A percentile compares a stretch with the other conserved stretches of the same genome.
Conservation (phyloP, 1,140 invertebrate genomes). For the Penaeus chinensis region DNA sequence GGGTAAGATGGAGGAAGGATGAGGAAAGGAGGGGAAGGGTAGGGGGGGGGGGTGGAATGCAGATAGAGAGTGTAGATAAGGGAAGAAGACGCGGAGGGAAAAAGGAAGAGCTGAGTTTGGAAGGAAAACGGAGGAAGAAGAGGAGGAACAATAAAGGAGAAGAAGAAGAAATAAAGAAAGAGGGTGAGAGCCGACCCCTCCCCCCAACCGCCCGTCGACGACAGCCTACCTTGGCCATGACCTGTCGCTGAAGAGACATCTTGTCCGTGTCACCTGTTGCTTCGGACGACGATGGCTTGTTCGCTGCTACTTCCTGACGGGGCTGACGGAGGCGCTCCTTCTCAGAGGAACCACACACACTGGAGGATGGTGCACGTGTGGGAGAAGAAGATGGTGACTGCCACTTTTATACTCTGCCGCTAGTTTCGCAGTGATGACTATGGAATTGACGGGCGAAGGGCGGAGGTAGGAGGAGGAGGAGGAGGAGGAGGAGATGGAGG, state of each 20-base stretch:
- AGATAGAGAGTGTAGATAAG: not conserved
- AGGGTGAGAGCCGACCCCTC: not conserved
- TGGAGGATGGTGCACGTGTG: conserved; percentile 60
- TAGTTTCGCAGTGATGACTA: conserved; percentile 59
- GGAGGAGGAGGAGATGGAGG: not conserved
- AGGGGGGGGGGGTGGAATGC: not conserved
- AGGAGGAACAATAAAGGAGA: not conserved
- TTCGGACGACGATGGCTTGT: not conserved
- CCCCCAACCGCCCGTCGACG: not conserved
- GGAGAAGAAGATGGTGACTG: conserved; percentile 37
- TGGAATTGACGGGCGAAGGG: conserved; percentile 51
- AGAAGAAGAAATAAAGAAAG: not conserved
- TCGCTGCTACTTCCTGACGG: not conserved
- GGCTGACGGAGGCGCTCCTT: conserved; percentile 16
- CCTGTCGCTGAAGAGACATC: conserved; percentile 52
- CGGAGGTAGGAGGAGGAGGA: not conserved
- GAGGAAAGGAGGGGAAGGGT: not conserved
- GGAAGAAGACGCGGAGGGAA: not conserved
- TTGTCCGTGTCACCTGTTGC: not conserved
- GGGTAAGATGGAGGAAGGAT: not conserved
- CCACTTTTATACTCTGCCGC: conserved; percentile 55
- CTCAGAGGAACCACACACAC: conserved; percentile 41
- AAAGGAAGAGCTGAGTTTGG: not conserved
- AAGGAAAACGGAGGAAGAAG: no score
- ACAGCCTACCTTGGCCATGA: conserved; percentile 37